A percentile compares a stretch with the other conserved stretches of the same genome.
These are phyloP conservation scores for Helobdella robusta DNA, from an alignment of 2,888 invertebrate genomes.

Conservation along the genomic window DNA sequence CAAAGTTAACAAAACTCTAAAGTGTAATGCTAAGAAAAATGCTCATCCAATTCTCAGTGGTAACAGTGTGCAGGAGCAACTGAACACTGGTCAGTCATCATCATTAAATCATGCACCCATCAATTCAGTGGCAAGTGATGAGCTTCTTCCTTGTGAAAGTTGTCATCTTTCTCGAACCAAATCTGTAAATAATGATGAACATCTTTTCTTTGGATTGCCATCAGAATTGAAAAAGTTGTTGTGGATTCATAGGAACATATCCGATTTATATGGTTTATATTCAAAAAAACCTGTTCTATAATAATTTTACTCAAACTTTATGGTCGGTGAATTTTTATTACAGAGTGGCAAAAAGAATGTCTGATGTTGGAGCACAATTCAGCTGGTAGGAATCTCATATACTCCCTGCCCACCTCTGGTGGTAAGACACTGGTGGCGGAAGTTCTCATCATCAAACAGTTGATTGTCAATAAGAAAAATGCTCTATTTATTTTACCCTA, in stretches of 20 bases:
- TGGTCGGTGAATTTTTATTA: slow-evolving; percentile 13
- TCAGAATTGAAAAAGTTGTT: slow-evolving; percentile 62
- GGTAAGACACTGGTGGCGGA: slow-evolving; percentile 95
- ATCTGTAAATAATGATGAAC: slow-evolving; percentile 34
- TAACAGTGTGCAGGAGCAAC: no score
- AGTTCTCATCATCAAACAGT: slow-evolving; percentile 76
- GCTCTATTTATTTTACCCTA: slow-evolving; percentile 82
- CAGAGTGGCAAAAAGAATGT: slow-evolving; percentile 91
- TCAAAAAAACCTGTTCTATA: not conserved
- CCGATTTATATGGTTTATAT: slow-evolving; percentile 66
- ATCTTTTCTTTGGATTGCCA: slow-evolving; percentile 69
- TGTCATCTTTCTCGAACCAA: not conserved
- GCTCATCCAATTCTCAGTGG: no score
- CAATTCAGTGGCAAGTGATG: not conserved
- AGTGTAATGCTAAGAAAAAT: no score
- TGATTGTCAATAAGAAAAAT: slow-evolving; percentile 70
- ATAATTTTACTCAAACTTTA: not conserved
- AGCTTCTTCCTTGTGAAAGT: not conserved
- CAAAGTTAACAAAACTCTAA: no score
- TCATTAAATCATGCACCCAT: no score
- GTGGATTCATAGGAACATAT: slow-evolving; percentile 66
- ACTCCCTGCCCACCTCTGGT: slow-evolving; percentile 88
- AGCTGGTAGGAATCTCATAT: slow-evolving; percentile 70
- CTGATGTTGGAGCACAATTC: slow-evolving; percentile 66
- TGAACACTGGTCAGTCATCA: not conserved